A percentile compares a stretch with the other conserved stretches of the same genome.
Evolutionary conservation across 2,113 vertebrate genomes (phyloP).

Genomic region (Telmatochromis bifrenatus): DNA sequence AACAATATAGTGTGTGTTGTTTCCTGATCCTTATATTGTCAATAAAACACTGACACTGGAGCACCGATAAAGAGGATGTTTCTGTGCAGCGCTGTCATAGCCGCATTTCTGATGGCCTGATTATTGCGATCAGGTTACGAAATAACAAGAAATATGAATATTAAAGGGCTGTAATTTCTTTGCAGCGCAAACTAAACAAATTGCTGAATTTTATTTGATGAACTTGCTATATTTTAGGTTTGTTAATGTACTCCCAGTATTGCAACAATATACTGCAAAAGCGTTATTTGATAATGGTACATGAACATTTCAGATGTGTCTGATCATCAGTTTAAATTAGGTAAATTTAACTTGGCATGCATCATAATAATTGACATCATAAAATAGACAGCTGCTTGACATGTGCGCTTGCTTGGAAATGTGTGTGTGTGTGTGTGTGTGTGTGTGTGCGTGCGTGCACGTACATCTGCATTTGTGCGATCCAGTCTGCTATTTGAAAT

Average conservation of each 20-base stretch:
- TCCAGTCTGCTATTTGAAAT: neutral
- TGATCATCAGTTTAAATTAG: neutral
- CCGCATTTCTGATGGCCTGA: slow-evolving; percentile 4
- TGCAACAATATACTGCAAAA: neutral
- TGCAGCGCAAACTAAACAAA: neutral
- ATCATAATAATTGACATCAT: neutral
- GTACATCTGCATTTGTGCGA: neutral
- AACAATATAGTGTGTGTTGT: slow-evolving; percentile 8
- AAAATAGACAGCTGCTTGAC: neutral
- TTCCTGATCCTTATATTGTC: slow-evolving; percentile 25
- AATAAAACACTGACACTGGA: slow-evolving; percentile 35
- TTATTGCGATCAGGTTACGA: neutral
- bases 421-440: neutral
- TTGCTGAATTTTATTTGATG: neutral
- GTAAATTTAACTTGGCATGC: neutral
- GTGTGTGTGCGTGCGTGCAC: neutral
- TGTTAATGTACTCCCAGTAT: neutral
- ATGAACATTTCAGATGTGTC: neutral
- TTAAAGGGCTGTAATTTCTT: neutral
- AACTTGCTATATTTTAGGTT: neutral
- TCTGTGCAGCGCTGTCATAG: slow-evolving; percentile 14
- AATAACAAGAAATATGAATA: neutral
- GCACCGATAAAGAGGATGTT: slow-evolving; percentile 26
- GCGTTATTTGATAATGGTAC: neutral
- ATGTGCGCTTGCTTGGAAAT: neutral